Evolutionary conservation across 2,797 vertebrate genomes (phyloP).

Genomic region (Galagoides demidoff): DNA sequence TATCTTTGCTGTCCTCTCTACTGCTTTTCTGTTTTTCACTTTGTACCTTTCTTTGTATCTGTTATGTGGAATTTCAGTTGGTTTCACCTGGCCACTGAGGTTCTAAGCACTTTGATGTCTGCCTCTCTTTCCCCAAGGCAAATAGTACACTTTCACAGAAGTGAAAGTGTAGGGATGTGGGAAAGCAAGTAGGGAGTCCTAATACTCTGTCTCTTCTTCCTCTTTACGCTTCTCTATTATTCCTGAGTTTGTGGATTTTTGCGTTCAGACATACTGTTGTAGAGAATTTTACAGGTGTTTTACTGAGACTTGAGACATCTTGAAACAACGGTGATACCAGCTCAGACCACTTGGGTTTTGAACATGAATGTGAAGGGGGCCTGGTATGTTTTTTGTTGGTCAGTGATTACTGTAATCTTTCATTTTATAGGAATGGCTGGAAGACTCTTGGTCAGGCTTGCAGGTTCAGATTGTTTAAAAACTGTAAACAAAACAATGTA

Average conservation of each 20-base stretch:
- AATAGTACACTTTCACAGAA: not conserved
- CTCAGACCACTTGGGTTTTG: conserved; percentile 29
- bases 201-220: not conserved
- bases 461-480: not conserved
- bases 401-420: not conserved
- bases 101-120: conserved; percentile 26
- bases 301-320: not conserved
- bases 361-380: not conserved
- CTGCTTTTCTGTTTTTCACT: not conserved
- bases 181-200: not conserved
- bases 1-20: not conserved
- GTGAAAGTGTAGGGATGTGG: not conserved
- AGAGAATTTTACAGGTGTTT: not conserved
- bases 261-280: not conserved
- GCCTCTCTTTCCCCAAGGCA: conserved; percentile 11
- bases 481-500: not conserved
- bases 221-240: not conserved
- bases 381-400: not conserved
- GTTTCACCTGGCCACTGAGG: not conserved
- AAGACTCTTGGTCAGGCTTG: not conserved
- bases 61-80: conserved; percentile 3
- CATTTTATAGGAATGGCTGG: conserved; percentile 15
- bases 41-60: not conserved
- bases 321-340: not conserved
- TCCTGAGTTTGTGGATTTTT: not conserved